These are phyloP conservation scores for Tenrec ecaudatus DNA, from an alignment of 2,113 vertebrate genomes.

Conservation along the genomic window DNA sequence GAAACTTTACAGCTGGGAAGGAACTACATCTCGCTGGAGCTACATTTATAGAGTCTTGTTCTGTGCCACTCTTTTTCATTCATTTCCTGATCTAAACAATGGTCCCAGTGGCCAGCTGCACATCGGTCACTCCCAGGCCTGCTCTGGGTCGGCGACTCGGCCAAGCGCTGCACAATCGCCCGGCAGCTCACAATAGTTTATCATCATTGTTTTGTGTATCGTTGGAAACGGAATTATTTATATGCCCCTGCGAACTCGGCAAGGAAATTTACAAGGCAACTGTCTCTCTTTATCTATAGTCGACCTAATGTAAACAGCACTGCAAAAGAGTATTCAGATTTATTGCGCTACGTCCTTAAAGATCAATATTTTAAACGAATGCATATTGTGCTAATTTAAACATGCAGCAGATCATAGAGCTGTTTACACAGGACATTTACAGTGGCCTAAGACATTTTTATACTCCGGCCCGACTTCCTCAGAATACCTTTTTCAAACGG, in stretches of 20 bases:
- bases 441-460: constrained; percentile 84
- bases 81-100: constrained; percentile 86
- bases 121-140: constrained; percentile 58
- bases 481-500: constrained; percentile 69
- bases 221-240: constrained; percentile 92
- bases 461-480: constrained; percentile 82
- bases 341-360: constrained; percentile 84
- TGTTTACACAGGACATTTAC: constrained; percentile 87
- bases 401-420: constrained; percentile 83
- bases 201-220: constrained; percentile 90
- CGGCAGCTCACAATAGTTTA: constrained; percentile 86
- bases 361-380: constrained; percentile 88
- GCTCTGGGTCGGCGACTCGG: constrained; percentile 75
- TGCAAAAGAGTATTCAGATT: constrained; percentile 87
- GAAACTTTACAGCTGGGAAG: constrained; percentile 83
- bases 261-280: constrained; percentile 91
- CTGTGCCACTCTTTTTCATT: constrained; percentile 75
- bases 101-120: constrained; percentile 68
- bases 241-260: constrained; percentile 80
- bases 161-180: constrained; percentile 81
- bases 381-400: constrained; percentile 87
- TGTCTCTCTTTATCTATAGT: constrained; percentile 91
- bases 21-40: constrained; percentile 80
- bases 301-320: constrained; percentile 88
- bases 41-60: constrained; percentile 78